Base-by-base conservation (phyloP, 2,888 invertebrate genomes). In the Dilophus febrilis region DNA sequence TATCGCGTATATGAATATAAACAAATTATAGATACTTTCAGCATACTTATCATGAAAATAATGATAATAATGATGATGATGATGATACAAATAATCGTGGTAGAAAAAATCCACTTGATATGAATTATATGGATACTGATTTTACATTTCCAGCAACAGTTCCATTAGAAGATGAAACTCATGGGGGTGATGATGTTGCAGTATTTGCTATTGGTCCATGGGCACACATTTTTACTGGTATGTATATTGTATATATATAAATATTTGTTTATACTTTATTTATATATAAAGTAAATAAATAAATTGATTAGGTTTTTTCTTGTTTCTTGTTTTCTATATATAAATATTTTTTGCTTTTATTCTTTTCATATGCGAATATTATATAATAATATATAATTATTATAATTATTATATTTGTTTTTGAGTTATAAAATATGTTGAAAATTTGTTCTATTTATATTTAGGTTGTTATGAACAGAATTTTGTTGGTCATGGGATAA, bases 151-250 rank as follows among this genome's bases (percentile, higher is more conserved):
- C 75, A 3, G 59, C 73, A 0, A 53, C 71, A 1, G 68, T 70
- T 0, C 77, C 77, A 0, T 62, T 69, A 28, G 29, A 51, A 0
- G 11, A 38, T 37, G 77, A 77, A 51, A 77, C 76, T 0, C 77
- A 78, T 45, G 77, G 75, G 0, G 76, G 76, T 0, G 80, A 81
- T 46, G 81, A 81, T 50, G 80, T 82, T 1, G 72, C 72, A 0
- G 71, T 81, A 0, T 79, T 72, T 55, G 80, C 81, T 0, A 61
- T 58, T n/a, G 83, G 73, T 34, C 81, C 78, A 3, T 75, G 76
- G 74, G 62, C 80, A 0, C 81, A 82, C 51, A 63, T 83, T 2
- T 77, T 83, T 27, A n/a, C 29, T 13, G 29, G 29, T 29, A 22
- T 22, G 4, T 4, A 22, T 22, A 22, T 22, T n/a, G n/a, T n/a